These are phyloP conservation scores for Chroicocephalus ridibundus DNA, from an alignment of 2,113 vertebrate species.

Conservation along the genomic window DNA sequence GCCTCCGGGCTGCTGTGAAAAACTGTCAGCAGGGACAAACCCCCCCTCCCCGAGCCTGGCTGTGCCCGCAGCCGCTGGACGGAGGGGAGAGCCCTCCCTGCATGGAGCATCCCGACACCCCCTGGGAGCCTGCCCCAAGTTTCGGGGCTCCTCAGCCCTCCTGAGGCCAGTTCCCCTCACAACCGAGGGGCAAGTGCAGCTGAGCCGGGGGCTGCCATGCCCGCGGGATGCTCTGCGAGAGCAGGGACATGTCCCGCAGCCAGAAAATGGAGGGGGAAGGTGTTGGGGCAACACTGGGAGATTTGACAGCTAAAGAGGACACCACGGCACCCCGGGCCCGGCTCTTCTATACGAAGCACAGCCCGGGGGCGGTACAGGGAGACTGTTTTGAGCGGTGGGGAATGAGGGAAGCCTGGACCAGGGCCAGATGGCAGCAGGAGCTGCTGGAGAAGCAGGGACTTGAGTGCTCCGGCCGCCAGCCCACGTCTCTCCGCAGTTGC, in stretches of 20 bases:
- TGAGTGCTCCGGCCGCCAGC: background rate
- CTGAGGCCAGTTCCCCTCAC: accelerated
- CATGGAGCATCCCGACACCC: background rate
- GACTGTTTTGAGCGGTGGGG: accelerated
- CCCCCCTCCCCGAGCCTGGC: background rate
- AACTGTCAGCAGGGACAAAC: background rate
- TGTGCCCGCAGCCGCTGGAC: background rate
- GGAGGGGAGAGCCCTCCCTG: background rate
- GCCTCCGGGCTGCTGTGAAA: background rate
- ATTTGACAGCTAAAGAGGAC: background rate
- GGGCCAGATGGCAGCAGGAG: background rate
- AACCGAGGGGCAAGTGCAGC: background rate
- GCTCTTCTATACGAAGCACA: background rate
- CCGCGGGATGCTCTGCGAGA: background rate
- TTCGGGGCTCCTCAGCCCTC: background rate
- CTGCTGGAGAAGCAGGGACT: background rate
- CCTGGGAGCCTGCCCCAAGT: background rate
- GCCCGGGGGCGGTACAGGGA: background rate
- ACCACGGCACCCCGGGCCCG: background rate
- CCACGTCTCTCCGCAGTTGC: accelerated
- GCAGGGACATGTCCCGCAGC: background rate
- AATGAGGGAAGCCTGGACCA: accelerated
- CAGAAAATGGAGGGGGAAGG: background rate
- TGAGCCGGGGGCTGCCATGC: accelerated
- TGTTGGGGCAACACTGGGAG: accelerated